Evolutionary conservation across 2,888 invertebrate species (phyloP).

Genomic region (Cephus runcator): DNA sequence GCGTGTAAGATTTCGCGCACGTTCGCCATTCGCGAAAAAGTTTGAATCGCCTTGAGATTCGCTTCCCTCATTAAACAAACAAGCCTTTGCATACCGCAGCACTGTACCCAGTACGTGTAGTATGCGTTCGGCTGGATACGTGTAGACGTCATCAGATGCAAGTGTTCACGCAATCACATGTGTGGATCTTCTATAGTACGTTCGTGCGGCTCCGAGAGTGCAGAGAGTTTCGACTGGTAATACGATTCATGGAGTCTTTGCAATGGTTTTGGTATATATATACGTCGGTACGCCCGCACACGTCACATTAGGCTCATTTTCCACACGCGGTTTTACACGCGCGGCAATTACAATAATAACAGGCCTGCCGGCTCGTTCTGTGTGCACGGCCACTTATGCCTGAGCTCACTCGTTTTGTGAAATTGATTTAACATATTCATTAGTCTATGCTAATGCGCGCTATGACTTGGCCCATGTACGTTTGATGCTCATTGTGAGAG

Average conservation of each 20-base stretch:
- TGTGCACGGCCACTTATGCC: conserved; percentile 40
- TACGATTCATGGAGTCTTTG: neutral
- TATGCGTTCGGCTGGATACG: neutral
- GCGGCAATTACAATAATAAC: conserved; percentile 65
- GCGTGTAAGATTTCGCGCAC: conserved; percentile 4
- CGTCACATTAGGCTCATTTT: conserved; percentile 63
- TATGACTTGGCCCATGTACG: neutral
- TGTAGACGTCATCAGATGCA: neutral
- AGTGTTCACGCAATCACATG: neutral
- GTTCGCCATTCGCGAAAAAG: conserved; percentile 38
- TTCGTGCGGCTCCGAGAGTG: neutral
- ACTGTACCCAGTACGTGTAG: neutral
- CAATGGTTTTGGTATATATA: neutral
- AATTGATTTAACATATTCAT: conserved; percentile 65
- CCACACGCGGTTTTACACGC: conserved; percentile 61
- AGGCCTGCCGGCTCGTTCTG: conserved; percentile 49
- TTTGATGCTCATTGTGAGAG: neutral
- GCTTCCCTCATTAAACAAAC: conserved; percentile 62
- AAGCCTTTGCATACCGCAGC: conserved; percentile 54
- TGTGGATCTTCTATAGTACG: neutral
- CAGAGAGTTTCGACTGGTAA: neutral
- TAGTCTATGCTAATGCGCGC: conserved; percentile 58
- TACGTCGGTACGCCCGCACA: conserved; percentile 45
- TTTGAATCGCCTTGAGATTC: conserved; percentile 63
- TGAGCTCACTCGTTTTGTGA: conserved; percentile 53